phyloP scores from a whole-genome alignment of 23 tunicate species.

The Styela plicata region DNA sequence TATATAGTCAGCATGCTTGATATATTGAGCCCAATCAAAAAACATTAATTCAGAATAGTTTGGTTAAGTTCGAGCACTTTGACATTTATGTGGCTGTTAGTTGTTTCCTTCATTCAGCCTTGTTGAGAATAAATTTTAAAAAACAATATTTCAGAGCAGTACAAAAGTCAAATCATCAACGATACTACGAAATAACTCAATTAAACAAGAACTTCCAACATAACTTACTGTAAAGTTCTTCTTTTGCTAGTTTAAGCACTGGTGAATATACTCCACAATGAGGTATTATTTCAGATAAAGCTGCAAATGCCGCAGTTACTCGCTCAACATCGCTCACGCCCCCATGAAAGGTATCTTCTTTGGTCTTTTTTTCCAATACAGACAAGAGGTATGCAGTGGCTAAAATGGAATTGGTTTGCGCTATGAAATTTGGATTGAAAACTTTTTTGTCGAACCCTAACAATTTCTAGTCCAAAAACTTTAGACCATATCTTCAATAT shows the following conservation, averaged over 20 bases:
- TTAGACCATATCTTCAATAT: too few relatives aligned
- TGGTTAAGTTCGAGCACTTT: too few relatives aligned
- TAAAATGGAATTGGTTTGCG: conserved; percentile 30
- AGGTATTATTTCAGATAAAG: conserved; percentile 71
- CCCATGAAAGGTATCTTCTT: conserved; percentile 42
- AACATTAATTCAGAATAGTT: too few relatives aligned
- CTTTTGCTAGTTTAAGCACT: conserved; percentile 52
- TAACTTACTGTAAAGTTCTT: conserved; percentile 57
- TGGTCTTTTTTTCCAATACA: conserved; percentile 58
- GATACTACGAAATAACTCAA: not conserved
- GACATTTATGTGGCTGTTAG: too few relatives aligned
- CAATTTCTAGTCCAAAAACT: too few relatives aligned
- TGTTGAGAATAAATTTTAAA: too few relatives aligned
- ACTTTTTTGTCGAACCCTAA: too few relatives aligned
- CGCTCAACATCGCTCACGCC: conserved; percentile 32
- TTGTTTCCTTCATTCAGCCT: too few relatives aligned
- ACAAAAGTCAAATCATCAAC: not conserved
- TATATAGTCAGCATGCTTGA: too few relatives aligned
- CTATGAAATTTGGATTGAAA: too few relatives aligned
- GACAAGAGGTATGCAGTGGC: conserved; percentile 82
- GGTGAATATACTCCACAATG: conserved; percentile 96
- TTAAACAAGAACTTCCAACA: not conserved
- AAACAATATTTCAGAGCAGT: too few relatives aligned
- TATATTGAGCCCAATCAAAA: too few relatives aligned
- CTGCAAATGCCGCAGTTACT: conserved; percentile 57